A percentile compares a stretch with the other conserved stretches of the same genome.
These are phyloP conservation scores for Eupithecia abbreviata DNA, from an alignment of 2,888 invertebrate species.

Conservation along the genomic window DNA sequence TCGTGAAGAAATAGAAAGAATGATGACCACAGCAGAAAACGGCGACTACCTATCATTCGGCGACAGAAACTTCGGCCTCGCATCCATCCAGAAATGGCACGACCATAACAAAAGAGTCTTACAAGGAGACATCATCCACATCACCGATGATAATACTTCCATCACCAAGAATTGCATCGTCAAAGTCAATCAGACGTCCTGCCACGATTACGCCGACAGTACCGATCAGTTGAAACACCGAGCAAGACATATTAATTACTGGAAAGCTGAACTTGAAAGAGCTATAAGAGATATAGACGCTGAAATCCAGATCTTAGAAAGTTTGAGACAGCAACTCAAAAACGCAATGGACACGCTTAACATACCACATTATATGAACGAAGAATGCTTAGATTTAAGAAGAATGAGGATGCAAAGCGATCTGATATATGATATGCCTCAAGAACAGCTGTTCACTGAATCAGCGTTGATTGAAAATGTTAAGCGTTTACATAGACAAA, in stretches of 20 bases:
- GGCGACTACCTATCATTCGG: slow-evolving; percentile 71
- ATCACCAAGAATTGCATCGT: slow-evolving; percentile 76
- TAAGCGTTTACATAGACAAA: slow-evolving; percentile 84
- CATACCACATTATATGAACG: slow-evolving; percentile 76
- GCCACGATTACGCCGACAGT: slow-evolving; percentile 70
- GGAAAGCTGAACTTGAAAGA: slow-evolving; percentile 75
- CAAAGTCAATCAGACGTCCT: slow-evolving; percentile 76
- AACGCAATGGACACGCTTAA: slow-evolving; percentile 72
- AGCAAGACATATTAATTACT: slow-evolving; percentile 75
- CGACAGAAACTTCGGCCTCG: slow-evolving; percentile 63
- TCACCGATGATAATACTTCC: slow-evolving; percentile 72
- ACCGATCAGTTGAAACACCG: slow-evolving; percentile 73
- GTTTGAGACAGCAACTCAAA: slow-evolving; percentile 74
- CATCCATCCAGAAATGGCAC: slow-evolving; percentile 69
- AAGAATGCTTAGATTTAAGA: slow-evolving; percentile 88
- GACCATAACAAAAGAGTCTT: slow-evolving; percentile 68
- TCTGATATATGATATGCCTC: slow-evolving; percentile 88
- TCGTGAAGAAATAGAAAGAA: slow-evolving; percentile 20
- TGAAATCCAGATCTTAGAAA: slow-evolving; percentile 69
- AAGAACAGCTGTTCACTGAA: slow-evolving; percentile 90
- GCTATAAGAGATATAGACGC: slow-evolving; percentile 75
- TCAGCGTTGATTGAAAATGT: slow-evolving; percentile 88
- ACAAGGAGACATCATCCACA: slow-evolving; percentile 73
- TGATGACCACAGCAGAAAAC: slow-evolving; percentile 64
- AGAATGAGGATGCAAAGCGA: slow-evolving; percentile 88